These are phyloP conservation scores for Gonioctena quinquepunctata DNA, from an alignment of 1,140 invertebrate genomes.

Conservation along the genomic window DNA sequence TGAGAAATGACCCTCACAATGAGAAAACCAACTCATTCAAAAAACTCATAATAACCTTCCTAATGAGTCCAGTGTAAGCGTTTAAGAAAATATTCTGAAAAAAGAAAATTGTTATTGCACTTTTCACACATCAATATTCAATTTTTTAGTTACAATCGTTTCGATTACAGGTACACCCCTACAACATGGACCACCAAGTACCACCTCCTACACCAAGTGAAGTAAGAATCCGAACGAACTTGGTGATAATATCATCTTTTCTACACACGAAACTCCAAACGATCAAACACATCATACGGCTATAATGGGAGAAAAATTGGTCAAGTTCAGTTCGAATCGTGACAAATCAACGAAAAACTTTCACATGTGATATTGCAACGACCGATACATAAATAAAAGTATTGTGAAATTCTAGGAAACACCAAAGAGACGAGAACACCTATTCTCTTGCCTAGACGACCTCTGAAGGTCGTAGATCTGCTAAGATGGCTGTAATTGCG, in stretches of 20 bases:
- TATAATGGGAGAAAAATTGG: too few species aligned
- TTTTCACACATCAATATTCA: too few species aligned
- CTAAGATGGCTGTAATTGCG: constrained; percentile 31
- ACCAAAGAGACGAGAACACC: background rate
- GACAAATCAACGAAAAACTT: background rate
- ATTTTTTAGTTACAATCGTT: too few species aligned
- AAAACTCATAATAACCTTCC: too few species aligned
- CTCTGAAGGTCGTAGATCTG: background rate
- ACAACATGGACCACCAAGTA: background rate
- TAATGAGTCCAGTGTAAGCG: too few species aligned
- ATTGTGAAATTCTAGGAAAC: background rate
- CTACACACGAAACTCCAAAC: background rate
- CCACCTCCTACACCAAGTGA: background rate
- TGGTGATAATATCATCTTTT: background rate
- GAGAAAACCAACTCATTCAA: too few species aligned
- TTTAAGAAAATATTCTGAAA: too few species aligned
- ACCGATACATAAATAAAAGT: background rate
- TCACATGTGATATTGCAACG: background rate
- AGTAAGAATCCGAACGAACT: background rate
- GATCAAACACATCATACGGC: background rate
- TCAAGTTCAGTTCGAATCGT: background rate
- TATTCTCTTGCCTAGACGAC: background rate
- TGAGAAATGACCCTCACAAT: too few species aligned
- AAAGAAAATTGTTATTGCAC: too few species aligned
- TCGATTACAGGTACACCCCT: too few species aligned